Evolutionary conservation across 2,888 invertebrate genomes (phyloP), one percentile per base, ranked within the genome.

Genomic region (Arge pagana): DNA sequence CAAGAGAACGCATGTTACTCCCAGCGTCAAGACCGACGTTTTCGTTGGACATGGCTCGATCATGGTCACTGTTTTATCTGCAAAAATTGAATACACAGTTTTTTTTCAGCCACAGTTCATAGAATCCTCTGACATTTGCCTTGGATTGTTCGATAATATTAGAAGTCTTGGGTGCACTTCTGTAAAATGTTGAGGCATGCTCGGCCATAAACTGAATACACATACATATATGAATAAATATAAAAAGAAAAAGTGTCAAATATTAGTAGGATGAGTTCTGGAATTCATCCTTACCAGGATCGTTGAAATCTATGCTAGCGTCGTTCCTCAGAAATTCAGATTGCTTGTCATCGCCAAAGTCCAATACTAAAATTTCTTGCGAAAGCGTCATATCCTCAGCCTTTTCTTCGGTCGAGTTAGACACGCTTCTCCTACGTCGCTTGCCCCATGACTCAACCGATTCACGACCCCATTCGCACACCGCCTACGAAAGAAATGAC

Each of bases 31-130:
- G n/a, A 96, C 90, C 4, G 94, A 94, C 19, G 90, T 88, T 77
- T 92, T 92, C 68, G 93, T 93, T 40, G 94, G 94, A 74, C 95
- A 95, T 10, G 92, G 92, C 76, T 93, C 93, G 64, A 91, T 87
- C 61, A 93, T 90, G 62, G 92, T 92, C 61, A 93, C 90, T 50
- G 91, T 93, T 82, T 92, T 91, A 76, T 92, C 92, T 90, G 82
- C 1, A 82, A 82, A 60, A 45, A 59, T 58, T n/a, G n/a, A n/a
- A n/a, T n/a, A n/a, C n/a, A n/a, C n/a, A n/a, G n/a, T n/a, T n/a
- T n/a, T n/a, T n/a, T n/a, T n/a, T n/a, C n/a, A n/a, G n/a, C n/a
- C n/a, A n/a, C n/a, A n/a, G n/a, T n/a, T n/a, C n/a, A n/a, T n/a
- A n/a, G n/a, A n/a, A n/a, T n/a, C n/a, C n/a, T n/a, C n/a, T n/a